A percentile compares a stretch with the other conserved stretches of the same genome.
These are phyloP conservation scores for Masnerella sp. DNA, from an alignment of 2,888 invertebrate genomes.

Conservation along the genomic window DNA sequence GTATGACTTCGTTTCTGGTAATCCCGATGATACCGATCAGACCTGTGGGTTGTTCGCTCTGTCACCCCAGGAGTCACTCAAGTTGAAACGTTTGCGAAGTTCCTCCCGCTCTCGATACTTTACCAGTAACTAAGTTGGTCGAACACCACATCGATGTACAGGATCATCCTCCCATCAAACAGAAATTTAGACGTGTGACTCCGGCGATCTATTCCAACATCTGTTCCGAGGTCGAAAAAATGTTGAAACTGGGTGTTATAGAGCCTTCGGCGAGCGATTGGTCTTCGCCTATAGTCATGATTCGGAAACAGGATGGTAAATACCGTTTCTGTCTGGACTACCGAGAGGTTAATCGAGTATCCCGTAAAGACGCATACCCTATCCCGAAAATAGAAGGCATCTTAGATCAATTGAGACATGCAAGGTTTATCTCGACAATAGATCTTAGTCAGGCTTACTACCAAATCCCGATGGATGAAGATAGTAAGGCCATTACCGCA, in stretches of 20 bases:
- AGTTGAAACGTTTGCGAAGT: background rate
- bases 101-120: background rate
- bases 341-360: slow-evolving; percentile 58
- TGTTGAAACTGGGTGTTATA: background rate
- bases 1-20: background rate
- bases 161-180: background rate
- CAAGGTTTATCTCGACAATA: slow-evolving; percentile 7
- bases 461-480: background rate
- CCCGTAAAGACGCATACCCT: slow-evolving; percentile 54
- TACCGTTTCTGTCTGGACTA: background rate
- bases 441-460: slow-evolving; percentile 7
- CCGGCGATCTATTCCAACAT: background rate
- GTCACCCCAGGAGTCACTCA: background rate
- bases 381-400: slow-evolving; percentile 5
- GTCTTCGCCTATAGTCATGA: slow-evolving; percentile 25
- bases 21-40: background rate
- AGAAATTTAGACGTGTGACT: background rate
- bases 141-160: background rate
- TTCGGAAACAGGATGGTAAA: slow-evolving; percentile 33
- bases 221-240: background rate
- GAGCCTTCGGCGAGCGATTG: background rate
- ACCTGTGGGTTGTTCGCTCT: background rate
- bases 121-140: background rate
- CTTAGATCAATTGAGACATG: background rate
- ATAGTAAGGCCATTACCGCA: slow-evolving; percentile 59